Evolutionary conservation across 2,113 vertebrate genomes (phyloP).

Genomic region (Proteles cristata): DNA sequence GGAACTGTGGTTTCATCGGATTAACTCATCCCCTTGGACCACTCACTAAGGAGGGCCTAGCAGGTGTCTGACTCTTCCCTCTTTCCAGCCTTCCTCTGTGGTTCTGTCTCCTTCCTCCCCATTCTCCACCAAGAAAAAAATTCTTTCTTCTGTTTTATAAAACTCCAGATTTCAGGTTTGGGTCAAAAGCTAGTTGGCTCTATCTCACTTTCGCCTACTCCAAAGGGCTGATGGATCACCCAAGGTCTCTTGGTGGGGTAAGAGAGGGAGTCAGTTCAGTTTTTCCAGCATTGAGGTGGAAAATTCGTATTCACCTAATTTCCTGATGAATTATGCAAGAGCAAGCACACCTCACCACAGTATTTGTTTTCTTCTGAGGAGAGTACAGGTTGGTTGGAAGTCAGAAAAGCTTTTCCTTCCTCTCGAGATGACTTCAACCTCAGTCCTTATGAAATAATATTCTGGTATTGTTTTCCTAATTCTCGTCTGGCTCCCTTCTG

Average conservation of each 20-base stretch:
- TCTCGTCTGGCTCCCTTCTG: neutral
- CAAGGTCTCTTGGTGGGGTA: neutral
- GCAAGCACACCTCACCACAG: neutral
- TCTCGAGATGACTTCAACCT: neutral
- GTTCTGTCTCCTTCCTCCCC: neutral
- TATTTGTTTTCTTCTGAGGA: neutral
- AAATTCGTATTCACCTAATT: neutral
- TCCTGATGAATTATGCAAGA: neutral
- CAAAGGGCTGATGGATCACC: neutral
- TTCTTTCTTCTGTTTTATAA: conserved; percentile 13
- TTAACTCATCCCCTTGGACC: neutral
- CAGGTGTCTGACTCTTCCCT: neutral
- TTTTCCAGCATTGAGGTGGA: neutral
- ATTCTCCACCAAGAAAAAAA: neutral
- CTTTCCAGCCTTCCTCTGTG: neutral
- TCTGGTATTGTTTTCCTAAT: neutral
- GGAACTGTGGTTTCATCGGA: neutral
- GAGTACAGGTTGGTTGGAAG: neutral
- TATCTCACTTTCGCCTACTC: neutral
- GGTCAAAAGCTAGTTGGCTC: neutral
- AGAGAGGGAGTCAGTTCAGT: neutral
- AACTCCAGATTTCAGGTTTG: neutral
- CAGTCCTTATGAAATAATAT: neutral
- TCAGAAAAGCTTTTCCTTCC: conserved; percentile 6
- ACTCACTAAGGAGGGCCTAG: neutral